Evolutionary conservation across 92 coral and sea anemone species (phyloP).

Genomic region (Virgularia gustaviana): DNA sequence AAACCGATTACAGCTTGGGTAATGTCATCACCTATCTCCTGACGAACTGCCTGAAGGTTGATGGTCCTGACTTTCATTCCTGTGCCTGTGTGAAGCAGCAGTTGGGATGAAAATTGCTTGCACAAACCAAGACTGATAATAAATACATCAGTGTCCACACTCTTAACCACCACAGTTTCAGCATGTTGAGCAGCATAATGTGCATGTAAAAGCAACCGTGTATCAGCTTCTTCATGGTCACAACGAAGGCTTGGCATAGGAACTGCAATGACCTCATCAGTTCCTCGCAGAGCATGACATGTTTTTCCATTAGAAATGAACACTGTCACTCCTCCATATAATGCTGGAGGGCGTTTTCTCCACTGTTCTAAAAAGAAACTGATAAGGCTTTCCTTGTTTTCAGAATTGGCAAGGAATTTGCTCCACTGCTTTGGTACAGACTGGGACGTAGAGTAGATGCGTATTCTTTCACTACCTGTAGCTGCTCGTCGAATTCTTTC

Average conservation of each 20-base stretch:
- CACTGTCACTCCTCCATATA: slow-evolving; percentile 7
- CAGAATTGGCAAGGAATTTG: slow-evolving; percentile 38
- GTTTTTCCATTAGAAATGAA: slow-evolving; percentile 19
- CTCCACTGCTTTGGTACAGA: slow-evolving; percentile 46
- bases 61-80: slow-evolving; percentile 51
- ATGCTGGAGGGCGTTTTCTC: slow-evolving; percentile 1
- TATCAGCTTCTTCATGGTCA: slow-evolving; percentile 25
- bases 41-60: slow-evolving; percentile 44
- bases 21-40: slow-evolving; percentile 43
- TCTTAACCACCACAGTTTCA: slow-evolving; percentile 40
- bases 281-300: slow-evolving; percentile 18
- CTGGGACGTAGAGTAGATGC: slow-evolving; percentile 33
- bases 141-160: slow-evolving; percentile 62
- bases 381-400: slow-evolving; percentile 53
- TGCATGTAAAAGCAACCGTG: not conserved
- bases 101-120: slow-evolving; percentile 32
- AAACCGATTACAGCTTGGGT: slow-evolving; percentile 56
- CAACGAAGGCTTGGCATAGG: slow-evolving; percentile 25
- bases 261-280: not conserved
- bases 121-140: slow-evolving; percentile 40
- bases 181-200: not conserved
- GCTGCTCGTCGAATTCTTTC: slow-evolving; percentile 49
- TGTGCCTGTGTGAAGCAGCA: slow-evolving; percentile 50
- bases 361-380: slow-evolving; percentile 48
- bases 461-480: slow-evolving; percentile 36